phyloP scores from a whole-genome alignment of 2,113 vertebrate species.

The Willisornis vidua region DNA sequence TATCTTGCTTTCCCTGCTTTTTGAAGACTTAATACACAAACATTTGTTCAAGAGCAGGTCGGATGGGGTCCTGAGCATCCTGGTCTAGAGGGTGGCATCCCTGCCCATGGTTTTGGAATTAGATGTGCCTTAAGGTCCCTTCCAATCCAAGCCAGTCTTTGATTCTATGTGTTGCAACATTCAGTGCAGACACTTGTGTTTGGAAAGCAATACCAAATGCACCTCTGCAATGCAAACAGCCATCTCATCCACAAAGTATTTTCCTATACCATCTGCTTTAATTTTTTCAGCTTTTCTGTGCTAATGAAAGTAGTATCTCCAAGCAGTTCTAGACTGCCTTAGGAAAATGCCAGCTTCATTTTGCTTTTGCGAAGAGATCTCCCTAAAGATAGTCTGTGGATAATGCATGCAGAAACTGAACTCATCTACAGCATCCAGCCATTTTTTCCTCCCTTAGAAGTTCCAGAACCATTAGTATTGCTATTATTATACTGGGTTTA shows the following conservation, averaged over 20 bases:
- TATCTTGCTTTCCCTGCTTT: not conserved
- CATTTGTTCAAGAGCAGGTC: not conserved
- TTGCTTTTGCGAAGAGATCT: not conserved
- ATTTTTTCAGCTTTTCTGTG: not conserved
- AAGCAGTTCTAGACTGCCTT: not conserved
- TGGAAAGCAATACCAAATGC: not conserved
- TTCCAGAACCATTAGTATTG: not conserved
- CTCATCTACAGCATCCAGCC: not conserved
- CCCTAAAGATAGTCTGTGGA: not conserved
- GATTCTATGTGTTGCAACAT: not conserved
- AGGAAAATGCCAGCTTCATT: not conserved
- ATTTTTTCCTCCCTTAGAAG: not conserved
- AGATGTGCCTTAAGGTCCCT: not conserved
- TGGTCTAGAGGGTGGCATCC: not conserved
- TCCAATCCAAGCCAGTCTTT: not conserved
- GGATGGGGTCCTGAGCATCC: not conserved
- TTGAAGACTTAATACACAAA: not conserved
- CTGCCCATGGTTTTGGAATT: not conserved
- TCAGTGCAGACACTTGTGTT: not conserved
- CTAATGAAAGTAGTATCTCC: not conserved
- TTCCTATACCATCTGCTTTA: not conserved
- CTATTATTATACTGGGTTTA: not conserved
- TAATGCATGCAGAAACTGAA: not conserved
- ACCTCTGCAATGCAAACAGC: not conserved
- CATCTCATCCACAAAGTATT: not conserved